phyloP scores from a whole-genome alignment of 2,888 invertebrate genomes.

The Lysandra coridon region DNA sequence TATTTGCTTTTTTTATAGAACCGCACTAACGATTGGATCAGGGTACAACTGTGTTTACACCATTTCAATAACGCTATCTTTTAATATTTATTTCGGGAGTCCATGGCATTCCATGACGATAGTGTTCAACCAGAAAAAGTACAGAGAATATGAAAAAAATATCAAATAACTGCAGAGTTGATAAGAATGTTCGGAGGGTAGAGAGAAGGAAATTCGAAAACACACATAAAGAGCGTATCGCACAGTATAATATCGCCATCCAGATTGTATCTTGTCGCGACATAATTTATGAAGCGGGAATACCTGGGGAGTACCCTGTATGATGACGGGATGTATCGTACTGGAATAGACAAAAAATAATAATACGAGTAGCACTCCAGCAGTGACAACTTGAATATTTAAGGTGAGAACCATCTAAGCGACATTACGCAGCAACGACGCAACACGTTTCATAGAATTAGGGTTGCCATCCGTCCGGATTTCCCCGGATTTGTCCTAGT shows the following conservation, averaged over 20 bases:
- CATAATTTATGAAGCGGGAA: slow-evolving; percentile 70
- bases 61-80: too few relatives aligned
- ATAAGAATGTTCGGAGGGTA: slow-evolving; percentile 5
- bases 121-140: not conserved
- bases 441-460: too few relatives aligned
- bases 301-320: slow-evolving; percentile 54
- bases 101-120: not conserved
- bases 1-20: too few relatives aligned
- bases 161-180: not conserved
- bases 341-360: not conserved
- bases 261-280: slow-evolving; percentile 70
- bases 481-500: too few relatives aligned
- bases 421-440: too few relatives aligned
- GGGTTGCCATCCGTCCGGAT: too few relatives aligned
- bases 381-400: too few relatives aligned
- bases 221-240: slow-evolving; percentile 50
- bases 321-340: slow-evolving; percentile 34
- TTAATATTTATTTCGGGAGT: too few relatives aligned
- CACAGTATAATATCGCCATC: slow-evolving; percentile 68
- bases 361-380: too few relatives aligned
- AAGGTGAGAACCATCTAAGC: too few relatives aligned
- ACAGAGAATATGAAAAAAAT: not conserved
- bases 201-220: slow-evolving; percentile 52
- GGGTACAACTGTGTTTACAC: too few relatives aligned
- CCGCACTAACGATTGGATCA: too few relatives aligned